phyloP scores from a whole-genome alignment of 2,113 vertebrate species.

The Xenopus laevis region DNA sequence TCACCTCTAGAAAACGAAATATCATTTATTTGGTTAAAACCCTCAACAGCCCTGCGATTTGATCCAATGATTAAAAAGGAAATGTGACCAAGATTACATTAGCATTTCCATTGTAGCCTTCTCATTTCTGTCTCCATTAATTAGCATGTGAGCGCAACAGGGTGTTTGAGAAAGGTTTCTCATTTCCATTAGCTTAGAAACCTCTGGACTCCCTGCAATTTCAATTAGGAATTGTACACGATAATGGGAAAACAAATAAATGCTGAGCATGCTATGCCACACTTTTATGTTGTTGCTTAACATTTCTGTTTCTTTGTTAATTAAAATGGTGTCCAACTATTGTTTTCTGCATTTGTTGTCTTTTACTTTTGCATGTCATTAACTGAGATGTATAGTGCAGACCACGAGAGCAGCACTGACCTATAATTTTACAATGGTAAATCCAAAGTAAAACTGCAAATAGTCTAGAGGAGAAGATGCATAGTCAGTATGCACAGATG shows the following conservation, averaged over 20 bases:
- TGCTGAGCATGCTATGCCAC: neutral
- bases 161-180: slow-evolving; percentile 19
- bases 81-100: slow-evolving; percentile 32
- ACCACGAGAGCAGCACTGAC: too few species aligned
- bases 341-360: too few species aligned
- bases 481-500: too few species aligned
- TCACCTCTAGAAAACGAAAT: neutral
- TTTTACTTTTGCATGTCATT: neutral
- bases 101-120: slow-evolving; percentile 28
- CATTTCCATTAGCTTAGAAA: slow-evolving; percentile 18
- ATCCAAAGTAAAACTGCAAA: too few species aligned
- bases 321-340: too few species aligned
- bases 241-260: slow-evolving; percentile 28
- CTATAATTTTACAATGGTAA: too few species aligned
- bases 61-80: slow-evolving; percentile 33
- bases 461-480: too few species aligned
- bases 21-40: slow-evolving; percentile 14
- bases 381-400: too few species aligned
- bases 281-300: neutral
- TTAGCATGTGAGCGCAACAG: slow-evolving; percentile 5
- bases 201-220: slow-evolving; percentile 11
- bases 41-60: neutral
- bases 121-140: slow-evolving; percentile 30
- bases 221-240: slow-evolving; percentile 4
- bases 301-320: neutral